Evolutionary conservation across 2,888 invertebrate species (phyloP).

Genomic region (Opisthograptis luteolata): DNA sequence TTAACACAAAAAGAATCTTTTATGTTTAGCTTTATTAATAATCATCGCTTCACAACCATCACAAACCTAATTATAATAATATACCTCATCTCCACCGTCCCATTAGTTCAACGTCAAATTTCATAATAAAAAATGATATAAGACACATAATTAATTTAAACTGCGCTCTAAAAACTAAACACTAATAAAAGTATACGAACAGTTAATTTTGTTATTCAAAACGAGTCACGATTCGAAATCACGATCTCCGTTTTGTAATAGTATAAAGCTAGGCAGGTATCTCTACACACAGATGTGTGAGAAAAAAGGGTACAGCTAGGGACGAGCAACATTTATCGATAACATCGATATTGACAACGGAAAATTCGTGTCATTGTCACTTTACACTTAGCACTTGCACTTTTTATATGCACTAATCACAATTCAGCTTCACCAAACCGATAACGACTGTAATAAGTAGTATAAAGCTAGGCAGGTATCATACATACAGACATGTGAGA

Average conservation of each 20-base stretch:
- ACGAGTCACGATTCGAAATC: constrained; percentile 22
- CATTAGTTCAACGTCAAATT: constrained; percentile 16
- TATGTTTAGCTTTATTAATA: background rate
- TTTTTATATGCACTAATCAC: too few species aligned
- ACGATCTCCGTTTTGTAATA: constrained; percentile 11
- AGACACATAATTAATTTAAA: constrained; percentile 24
- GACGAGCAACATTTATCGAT: too few species aligned
- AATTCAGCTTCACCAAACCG: too few species aligned
- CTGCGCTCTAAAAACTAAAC: constrained; percentile 15
- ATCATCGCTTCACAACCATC: background rate
- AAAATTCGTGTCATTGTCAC: too few species aligned
- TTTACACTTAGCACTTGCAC: too few species aligned
- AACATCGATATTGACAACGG: too few species aligned
- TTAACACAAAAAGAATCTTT: too few species aligned
- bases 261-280: background rate
- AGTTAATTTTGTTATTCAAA: constrained; percentile 21
- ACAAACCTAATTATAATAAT: constrained; percentile 7
- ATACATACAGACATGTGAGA: too few species aligned
- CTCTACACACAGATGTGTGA: background rate
- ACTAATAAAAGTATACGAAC: constrained; percentile 16
- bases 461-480: too few species aligned
- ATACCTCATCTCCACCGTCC: background rate
- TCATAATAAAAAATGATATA: constrained; percentile 18
- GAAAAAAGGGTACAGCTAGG: too few species aligned
- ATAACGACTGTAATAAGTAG: too few species aligned